These are phyloP conservation scores for Lithophane semibrunnea DNA, from an alignment of 2,888 invertebrate genomes.

Conservation along the genomic window DNA sequence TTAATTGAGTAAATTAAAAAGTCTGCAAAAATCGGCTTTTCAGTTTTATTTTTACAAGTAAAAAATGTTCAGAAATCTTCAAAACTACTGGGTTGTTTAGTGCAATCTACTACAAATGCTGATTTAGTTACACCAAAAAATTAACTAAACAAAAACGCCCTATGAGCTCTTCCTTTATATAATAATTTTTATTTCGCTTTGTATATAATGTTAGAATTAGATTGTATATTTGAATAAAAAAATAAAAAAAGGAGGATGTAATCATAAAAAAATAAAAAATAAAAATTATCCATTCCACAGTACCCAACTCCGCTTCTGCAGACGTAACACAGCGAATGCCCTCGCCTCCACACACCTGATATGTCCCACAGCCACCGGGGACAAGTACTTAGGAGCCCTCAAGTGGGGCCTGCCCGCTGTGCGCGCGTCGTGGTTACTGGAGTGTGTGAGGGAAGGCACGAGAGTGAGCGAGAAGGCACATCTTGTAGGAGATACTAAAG, in stretches of 20 bases:
- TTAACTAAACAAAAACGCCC: neutral
- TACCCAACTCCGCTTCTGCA: constrained; percentile 86
- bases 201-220: too few species aligned
- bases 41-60: neutral
- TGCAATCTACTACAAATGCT: neutral
- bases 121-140: neutral
- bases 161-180: too few species aligned
- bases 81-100: too few species aligned
- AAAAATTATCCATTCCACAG: constrained; percentile 65
- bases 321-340: constrained; percentile 85
- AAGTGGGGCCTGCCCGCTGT: constrained; percentile 97
- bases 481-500: constrained; percentile 91
- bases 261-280: too few species aligned
- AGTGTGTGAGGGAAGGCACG: constrained; percentile 91
- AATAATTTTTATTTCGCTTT: too few species aligned
- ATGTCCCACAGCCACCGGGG: constrained; percentile 93
- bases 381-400: constrained; percentile 95
- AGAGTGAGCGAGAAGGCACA: constrained; percentile 90
- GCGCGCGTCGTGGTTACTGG: constrained; percentile 93
- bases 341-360: constrained; percentile 95
- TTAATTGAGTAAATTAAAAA: neutral
- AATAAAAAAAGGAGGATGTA: too few species aligned
- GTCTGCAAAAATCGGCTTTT: neutral
- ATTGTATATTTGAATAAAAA: too few species aligned
- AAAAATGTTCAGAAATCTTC: neutral